A percentile compares a stretch with the other conserved stretches of the same genome.
These are phyloP conservation scores for Callosobruchus maculatus DNA, from an alignment of 2,888 invertebrate genomes.

Conservation along the genomic window DNA sequence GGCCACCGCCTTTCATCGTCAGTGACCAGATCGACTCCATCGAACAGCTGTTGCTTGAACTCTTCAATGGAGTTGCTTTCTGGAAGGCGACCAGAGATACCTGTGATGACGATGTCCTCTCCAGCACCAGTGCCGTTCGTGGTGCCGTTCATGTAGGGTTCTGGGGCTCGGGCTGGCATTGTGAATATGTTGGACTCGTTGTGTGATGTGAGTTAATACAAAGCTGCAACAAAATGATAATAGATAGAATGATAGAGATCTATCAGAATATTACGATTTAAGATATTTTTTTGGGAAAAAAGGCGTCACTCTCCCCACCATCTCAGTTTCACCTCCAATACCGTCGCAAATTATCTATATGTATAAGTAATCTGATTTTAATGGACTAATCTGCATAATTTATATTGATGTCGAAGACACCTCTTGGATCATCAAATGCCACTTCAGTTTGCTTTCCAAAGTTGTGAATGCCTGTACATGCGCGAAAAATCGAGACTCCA, in stretches of 20 bases:
- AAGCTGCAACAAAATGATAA: conserved; percentile 27
- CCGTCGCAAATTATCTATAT: too few species aligned
- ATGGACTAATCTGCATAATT: too few species aligned
- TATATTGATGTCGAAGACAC: too few species aligned
- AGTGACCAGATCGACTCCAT: conserved; percentile 88
- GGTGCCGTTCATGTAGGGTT: conserved; percentile 45
- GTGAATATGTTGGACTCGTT: conserved; percentile 30
- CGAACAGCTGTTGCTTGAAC: conserved; percentile 86
- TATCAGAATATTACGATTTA: too few species aligned
- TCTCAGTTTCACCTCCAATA: too few species aligned
- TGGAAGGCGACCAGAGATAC: conserved; percentile 85
- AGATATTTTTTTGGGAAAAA: too few species aligned
- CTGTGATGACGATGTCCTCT: conserved; percentile 77
- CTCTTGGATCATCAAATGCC: too few species aligned
- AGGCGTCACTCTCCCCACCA: too few species aligned
- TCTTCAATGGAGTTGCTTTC: conserved; percentile 89
- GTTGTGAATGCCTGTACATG: too few species aligned
- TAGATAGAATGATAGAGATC: not conserved
- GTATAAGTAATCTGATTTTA: too few species aligned
- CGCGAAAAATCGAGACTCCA: too few species aligned
- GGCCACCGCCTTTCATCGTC: conserved; percentile 90
- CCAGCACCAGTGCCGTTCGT: conserved; percentile 43
- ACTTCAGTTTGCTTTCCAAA: too few species aligned
- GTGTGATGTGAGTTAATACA: conserved; percentile 54
- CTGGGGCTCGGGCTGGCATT: conserved; percentile 63